These are phyloP conservation scores for Lipophrys pholis DNA, from an alignment of 2,113 vertebrate genomes.

Conservation along the genomic window DNA sequence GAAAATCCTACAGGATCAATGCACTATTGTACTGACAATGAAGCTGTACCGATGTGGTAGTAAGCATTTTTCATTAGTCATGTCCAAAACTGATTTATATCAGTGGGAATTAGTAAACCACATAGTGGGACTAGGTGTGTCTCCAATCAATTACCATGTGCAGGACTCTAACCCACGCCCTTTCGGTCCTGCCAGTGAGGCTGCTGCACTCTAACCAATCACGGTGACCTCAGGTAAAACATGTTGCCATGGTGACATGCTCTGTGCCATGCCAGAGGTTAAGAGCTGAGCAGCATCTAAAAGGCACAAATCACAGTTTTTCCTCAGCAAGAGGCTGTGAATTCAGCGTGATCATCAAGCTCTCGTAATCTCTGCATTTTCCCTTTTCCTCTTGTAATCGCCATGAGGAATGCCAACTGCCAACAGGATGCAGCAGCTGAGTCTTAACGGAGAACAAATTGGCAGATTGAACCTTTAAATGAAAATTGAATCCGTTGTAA, in stretches of 20 bases:
- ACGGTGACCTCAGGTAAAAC: constrained; percentile 62
- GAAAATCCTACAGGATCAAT: too few species aligned
- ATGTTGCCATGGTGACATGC: constrained; percentile 70
- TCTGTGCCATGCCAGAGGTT: constrained; percentile 51
- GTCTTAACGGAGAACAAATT: constrained; percentile 42
- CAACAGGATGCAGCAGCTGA: constrained; percentile 32
- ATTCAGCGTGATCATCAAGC: constrained; percentile 36
- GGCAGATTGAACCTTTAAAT: constrained; percentile 50
- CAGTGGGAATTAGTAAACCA: too few species aligned
- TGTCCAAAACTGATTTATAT: too few species aligned
- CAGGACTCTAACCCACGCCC: neutral
- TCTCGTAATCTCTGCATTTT: constrained; percentile 60
- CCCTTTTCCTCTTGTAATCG: constrained; percentile 44
- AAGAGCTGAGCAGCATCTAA: constrained; percentile 34
- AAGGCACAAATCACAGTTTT: constrained; percentile 34
- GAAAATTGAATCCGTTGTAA: constrained; percentile 43
- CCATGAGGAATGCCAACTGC: constrained; percentile 31
- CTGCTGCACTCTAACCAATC: constrained; percentile 48
- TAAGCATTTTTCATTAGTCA: too few species aligned
- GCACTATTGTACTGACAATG: too few species aligned
- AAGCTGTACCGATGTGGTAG: too few species aligned
- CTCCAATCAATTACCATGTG: neutral
- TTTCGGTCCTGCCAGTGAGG: neutral
- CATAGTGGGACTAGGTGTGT: constrained; percentile 2
- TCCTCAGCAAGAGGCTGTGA: neutral